These are phyloP conservation scores for Lanius collurio DNA, from an alignment of 2,113 vertebrate species.

Conservation along the genomic window DNA sequence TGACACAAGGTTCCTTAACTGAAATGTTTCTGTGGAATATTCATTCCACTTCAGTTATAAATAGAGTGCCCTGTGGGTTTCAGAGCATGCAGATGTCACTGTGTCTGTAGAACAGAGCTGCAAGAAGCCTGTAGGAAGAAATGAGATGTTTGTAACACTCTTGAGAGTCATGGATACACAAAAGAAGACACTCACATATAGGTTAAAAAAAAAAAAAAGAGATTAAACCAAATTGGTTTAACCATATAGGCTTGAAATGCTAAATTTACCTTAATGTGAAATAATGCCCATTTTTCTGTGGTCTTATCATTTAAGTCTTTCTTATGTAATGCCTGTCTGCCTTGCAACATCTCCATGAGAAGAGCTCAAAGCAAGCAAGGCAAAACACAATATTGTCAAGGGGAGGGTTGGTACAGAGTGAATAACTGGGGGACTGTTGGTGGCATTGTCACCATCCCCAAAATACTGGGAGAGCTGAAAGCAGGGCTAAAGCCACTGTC, in stretches of 20 bases:
- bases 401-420: neutral
- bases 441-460: neutral
- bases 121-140: neutral
- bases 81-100: neutral
- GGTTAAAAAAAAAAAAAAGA: neutral
- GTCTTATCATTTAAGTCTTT: neutral
- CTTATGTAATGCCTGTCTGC: neutral
- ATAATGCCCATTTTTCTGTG: neutral
- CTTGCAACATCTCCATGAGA: neutral
- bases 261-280: neutral
- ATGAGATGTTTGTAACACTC: neutral
- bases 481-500: neutral
- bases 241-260: neutral
- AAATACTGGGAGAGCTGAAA: neutral
- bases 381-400: neutral
- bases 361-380: neutral
- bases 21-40: neutral
- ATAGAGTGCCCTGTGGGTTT: neutral
- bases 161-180: neutral
- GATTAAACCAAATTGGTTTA: neutral
- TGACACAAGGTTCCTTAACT: neutral
- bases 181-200: neutral
- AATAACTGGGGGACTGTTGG: neutral
- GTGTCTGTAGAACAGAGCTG: neutral
- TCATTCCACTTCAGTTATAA: neutral